Evolutionary conservation across 2,797 vertebrate species (phyloP).

Genomic region (Enteromius trimaculatus): DNA sequence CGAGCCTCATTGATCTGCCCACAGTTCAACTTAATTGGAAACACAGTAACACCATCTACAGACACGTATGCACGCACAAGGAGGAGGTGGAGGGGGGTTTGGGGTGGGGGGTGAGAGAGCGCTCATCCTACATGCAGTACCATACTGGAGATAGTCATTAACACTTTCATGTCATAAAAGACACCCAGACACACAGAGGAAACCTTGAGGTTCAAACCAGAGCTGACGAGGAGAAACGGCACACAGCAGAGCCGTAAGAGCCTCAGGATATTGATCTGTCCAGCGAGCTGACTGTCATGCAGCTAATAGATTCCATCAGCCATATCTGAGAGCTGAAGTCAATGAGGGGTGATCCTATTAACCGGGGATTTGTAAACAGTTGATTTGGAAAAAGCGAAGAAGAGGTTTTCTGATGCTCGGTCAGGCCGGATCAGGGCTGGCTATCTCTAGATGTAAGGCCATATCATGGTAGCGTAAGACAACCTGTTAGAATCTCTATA

Average conservation of each 20-base stretch:
- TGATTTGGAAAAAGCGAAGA: constrained; percentile 63
- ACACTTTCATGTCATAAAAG: constrained; percentile 35
- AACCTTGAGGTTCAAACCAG: constrained; percentile 66
- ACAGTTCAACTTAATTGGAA: constrained; percentile 83
- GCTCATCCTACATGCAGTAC: constrained; percentile 20
- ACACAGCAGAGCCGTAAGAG: constrained; percentile 74
- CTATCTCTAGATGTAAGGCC: background rate
- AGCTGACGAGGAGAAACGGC: constrained; percentile 75
- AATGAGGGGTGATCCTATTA: constrained; percentile 82
- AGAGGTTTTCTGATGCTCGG: constrained; percentile 20
- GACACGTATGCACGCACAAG: constrained; percentile 59
- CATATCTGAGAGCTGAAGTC: constrained; percentile 75
- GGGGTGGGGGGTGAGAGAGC: constrained; percentile 3
- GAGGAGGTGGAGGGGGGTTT: background rate
- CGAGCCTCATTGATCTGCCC: constrained; percentile 78
- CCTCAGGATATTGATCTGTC: constrained; percentile 75
- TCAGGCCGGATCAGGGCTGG: constrained; percentile 10
- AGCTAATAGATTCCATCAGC: constrained; percentile 82
- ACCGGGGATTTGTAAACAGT: constrained; percentile 82
- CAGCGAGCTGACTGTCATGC: constrained; percentile 78
- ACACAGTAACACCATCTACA: constrained; percentile 78
- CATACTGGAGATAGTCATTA: constrained; percentile 39
- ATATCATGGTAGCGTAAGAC: background rate
- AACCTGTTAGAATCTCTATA: background rate
- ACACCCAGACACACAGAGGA: background rate